These are phyloP conservation scores for Rhagologus leucostigma DNA, from an alignment of 2,113 vertebrate species.

Conservation along the genomic window DNA sequence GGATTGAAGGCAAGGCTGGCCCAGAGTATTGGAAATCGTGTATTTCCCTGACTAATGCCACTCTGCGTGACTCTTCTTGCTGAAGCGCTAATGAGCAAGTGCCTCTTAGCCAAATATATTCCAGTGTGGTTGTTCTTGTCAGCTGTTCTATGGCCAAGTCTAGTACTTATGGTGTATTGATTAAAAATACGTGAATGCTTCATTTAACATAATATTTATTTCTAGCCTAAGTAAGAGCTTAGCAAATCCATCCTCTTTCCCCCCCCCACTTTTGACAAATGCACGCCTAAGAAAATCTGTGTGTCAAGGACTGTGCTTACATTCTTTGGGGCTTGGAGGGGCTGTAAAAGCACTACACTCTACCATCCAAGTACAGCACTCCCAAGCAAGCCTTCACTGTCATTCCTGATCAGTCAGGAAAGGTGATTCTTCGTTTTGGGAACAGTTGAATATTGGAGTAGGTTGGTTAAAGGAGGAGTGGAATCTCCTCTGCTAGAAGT, in stretches of 20 bases:
- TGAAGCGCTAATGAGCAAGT: background rate
- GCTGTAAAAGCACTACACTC: background rate
- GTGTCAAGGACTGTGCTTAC: background rate
- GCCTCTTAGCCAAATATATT: background rate
- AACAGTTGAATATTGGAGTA: background rate
- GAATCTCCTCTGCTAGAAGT: background rate
- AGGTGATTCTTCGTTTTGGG: background rate
- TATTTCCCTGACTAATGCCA: background rate
- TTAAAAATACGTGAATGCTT: background rate
- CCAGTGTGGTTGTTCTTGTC: background rate
- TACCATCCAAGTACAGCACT: background rate
- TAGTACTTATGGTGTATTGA: background rate
- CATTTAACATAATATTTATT: background rate
- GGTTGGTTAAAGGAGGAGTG: background rate
- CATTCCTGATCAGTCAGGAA: background rate
- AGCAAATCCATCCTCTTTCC: background rate
- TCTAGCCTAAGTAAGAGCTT: background rate
- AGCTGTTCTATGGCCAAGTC: background rate
- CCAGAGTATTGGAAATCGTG: background rate
- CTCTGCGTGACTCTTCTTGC: background rate
- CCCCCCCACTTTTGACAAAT: fast-evolving
- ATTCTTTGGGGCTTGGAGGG: background rate
- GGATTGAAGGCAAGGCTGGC: background rate
- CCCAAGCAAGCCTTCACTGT: background rate
- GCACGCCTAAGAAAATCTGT: background rate